Evolutionary conservation across 23 tunicate species (phyloP).

Genomic region (Trididemnum nubilum): DNA sequence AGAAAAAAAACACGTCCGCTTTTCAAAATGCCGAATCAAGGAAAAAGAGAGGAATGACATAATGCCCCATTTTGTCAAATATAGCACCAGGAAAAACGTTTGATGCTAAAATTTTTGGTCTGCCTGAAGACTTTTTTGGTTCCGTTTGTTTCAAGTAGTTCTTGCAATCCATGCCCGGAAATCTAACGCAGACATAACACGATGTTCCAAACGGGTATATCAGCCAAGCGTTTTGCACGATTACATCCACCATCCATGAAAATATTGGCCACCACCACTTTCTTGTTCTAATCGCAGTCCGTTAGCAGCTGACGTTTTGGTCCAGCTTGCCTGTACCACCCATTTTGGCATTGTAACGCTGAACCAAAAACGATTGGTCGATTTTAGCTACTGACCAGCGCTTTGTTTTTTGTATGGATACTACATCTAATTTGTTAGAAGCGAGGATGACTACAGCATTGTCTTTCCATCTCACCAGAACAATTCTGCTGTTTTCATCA

Average conservation of each 20-base stretch:
- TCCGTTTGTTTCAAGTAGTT: neutral
- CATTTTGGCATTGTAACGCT: conserved; percentile 1
- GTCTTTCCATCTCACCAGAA: neutral
- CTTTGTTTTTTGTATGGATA: neutral
- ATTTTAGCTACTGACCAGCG: neutral
- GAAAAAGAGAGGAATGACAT: neutral
- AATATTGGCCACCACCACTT: conserved; percentile 12
- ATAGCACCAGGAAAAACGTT: too few relatives aligned
- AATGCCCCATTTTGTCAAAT: neutral
- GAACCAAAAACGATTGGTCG: neutral
- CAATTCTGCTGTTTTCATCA: neutral
- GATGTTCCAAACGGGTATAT: neutral
- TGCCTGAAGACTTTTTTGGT: neutral
- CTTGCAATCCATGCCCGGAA: neutral
- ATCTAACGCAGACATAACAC: neutral
- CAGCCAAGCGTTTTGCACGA: conserved; percentile 2
- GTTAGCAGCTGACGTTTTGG: conserved; percentile 4
- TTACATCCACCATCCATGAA: conserved; percentile 1
- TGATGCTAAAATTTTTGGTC: neutral
- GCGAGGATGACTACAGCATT: neutral
- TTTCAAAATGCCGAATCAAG: too few relatives aligned
- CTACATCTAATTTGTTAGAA: neutral
- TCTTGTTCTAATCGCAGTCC: neutral
- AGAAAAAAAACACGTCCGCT: too few relatives aligned
- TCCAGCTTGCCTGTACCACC: neutral